These are phyloP conservation scores for Ceratina calcarata DNA, from an alignment of 1,140 invertebrate species.

Conservation along the genomic window DNA sequence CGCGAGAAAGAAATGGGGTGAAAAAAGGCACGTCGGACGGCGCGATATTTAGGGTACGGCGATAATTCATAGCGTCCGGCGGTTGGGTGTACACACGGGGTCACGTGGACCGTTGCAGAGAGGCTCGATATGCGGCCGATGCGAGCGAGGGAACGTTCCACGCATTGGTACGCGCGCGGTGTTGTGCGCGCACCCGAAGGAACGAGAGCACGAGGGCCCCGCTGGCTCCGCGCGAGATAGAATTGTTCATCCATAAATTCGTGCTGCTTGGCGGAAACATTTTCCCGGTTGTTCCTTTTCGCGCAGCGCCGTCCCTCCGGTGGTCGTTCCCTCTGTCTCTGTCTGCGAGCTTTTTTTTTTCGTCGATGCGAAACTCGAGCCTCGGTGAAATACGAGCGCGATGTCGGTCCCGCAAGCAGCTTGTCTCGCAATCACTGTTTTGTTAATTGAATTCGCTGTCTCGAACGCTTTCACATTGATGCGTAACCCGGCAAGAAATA, in stretches of 20 bases:
- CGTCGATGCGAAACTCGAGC: slow-evolving; percentile 25
- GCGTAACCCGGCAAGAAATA: slow-evolving; percentile 1
- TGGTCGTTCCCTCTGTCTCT: background rate
- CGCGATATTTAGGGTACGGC: slow-evolving; percentile 53
- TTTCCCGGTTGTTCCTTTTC: slow-evolving; percentile 51
- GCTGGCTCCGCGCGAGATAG: slow-evolving; percentile 44
- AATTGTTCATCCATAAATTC: slow-evolving; percentile 68
- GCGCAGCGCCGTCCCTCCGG: background rate
- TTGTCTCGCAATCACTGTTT: slow-evolving; percentile 58
- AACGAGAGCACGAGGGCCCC: slow-evolving; percentile 45
- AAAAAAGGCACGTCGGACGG: slow-evolving; percentile 27
- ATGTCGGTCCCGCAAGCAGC: slow-evolving; percentile 47
- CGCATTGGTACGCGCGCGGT: slow-evolving; percentile 15
- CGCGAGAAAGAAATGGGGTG: slow-evolving; percentile 49
- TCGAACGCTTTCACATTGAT: slow-evolving; percentile 45
- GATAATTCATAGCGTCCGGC: slow-evolving; percentile 58
- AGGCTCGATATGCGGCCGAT: slow-evolving; percentile 52
- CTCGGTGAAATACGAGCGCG: slow-evolving; percentile 49
- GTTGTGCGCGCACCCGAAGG: slow-evolving; percentile 17
- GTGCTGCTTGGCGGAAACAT: slow-evolving; percentile 61
- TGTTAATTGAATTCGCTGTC: slow-evolving; percentile 62
- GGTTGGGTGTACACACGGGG: slow-evolving; percentile 33
- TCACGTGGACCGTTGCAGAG: slow-evolving; percentile 51
- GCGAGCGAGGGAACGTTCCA: slow-evolving; percentile 19
- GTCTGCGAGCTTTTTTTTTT: background rate